Evolutionary conservation across 2,797 vertebrate genomes (phyloP).

Genomic region (Gymnoscopelus braueri): DNA sequence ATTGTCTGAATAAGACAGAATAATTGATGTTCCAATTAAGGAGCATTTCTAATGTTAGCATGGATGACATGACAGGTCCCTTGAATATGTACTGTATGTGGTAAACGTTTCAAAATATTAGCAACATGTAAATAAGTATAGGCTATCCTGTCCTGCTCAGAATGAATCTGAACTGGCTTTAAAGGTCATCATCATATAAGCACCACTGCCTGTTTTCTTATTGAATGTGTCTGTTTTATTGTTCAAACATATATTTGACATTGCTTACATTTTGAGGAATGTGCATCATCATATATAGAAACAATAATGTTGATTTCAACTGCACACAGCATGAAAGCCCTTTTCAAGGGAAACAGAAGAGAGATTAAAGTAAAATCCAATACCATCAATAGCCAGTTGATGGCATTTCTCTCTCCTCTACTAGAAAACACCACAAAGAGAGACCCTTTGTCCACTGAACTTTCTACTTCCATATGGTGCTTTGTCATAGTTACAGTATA

Average conservation of each 20-base stretch:
- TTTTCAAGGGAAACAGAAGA: not conserved
- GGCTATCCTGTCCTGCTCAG: not conserved
- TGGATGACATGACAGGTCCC: not conserved
- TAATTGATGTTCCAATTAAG: not conserved
- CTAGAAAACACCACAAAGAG: too few species aligned
- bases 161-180: constrained; percentile 7
- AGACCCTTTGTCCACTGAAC: constrained; percentile 27
- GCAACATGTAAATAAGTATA: not conserved
- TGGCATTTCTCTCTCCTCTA: constrained; percentile 24
- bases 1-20: constrained; percentile 15
- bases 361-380: constrained; percentile 29
- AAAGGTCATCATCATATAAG: constrained; percentile 40
- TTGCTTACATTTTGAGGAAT: constrained; percentile 43
- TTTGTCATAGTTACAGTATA: constrained; percentile 67
- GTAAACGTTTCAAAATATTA: not conserved
- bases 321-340: constrained; percentile 35
- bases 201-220: constrained; percentile 30
- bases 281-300: constrained; percentile 62
- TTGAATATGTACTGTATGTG: not conserved
- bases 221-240: constrained; percentile 55
- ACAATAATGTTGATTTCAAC: constrained; percentile 17
- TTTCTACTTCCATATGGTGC: constrained; percentile 83
- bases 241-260: constrained; percentile 11
- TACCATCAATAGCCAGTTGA: too few species aligned
- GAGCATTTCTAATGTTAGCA: not conserved